These are phyloP conservation scores for Origma solitaria DNA, from an alignment of 2,113 vertebrate species.

Conservation along the genomic window DNA sequence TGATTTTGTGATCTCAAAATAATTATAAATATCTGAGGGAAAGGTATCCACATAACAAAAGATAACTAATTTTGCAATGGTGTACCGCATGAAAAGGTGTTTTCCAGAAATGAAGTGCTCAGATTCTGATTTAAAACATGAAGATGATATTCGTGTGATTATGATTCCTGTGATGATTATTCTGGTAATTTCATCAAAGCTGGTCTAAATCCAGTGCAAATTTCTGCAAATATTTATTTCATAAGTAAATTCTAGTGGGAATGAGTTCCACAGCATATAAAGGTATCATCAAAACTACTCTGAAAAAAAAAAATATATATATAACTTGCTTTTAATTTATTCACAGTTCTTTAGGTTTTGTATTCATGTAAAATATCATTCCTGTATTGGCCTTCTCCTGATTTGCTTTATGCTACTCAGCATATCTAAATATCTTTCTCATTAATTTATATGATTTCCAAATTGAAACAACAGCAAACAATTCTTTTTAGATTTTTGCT, in stretches of 20 bases:
- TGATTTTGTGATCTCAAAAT: not conserved
- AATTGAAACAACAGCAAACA: not conserved
- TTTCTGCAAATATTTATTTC: not conserved
- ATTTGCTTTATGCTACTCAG: not conserved
- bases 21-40: not conserved
- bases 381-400: not conserved
- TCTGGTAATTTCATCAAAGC: not conserved
- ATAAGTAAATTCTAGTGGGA: not conserved
- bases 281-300: not conserved
- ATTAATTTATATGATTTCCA: not conserved
- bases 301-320: not conserved
- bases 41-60: not conserved
- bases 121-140: not conserved
- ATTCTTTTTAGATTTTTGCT: not conserved
- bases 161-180: not conserved
- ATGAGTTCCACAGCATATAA: not conserved
- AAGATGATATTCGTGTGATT: not conserved
- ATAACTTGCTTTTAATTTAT: not conserved
- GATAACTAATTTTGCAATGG: not conserved
- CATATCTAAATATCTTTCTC: not conserved
- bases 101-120: not conserved
- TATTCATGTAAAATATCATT: not conserved
- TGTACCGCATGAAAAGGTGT: not conserved
- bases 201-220: not conserved
- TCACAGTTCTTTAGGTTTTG: not conserved